Percentiles rank a stretch among this genome's conserved stretches.
Evolutionary conservation across 2,888 invertebrate species (phyloP).

Genomic region (Tenthredo notha): DNA sequence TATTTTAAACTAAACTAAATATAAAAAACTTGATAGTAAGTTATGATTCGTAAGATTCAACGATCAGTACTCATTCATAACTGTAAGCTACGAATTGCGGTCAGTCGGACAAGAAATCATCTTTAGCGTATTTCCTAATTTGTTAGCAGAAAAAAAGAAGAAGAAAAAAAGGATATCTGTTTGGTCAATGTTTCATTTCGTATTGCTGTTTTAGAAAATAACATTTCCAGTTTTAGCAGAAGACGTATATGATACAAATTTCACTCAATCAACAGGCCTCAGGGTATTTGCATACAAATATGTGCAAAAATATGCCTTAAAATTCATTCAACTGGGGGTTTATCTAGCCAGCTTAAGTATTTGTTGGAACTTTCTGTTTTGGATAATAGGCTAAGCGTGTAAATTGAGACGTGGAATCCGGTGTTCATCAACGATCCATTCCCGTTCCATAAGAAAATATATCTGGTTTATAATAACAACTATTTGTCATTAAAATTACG

Average conservation of each 20-base stretch:
- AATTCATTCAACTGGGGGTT: background rate
- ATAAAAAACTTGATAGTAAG: background rate
- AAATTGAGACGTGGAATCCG: background rate
- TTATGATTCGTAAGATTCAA: background rate
- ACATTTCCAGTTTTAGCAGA: background rate
- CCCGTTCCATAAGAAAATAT: background rate
- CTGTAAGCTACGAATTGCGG: background rate
- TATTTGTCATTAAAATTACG: constrained; percentile 22
- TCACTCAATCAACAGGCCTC: background rate
- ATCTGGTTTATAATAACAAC: background rate
- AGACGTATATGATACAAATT: background rate
- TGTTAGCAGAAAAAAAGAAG: too few relatives aligned
- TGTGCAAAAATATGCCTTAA: background rate
- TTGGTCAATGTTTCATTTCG: background rate
- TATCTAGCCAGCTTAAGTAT: background rate
- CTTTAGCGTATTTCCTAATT: background rate
- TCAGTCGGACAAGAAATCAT: background rate
- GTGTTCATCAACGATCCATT: background rate
- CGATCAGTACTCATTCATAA: background rate
- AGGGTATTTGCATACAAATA: background rate
- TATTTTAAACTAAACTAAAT: background rate
- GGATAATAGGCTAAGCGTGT: background rate
- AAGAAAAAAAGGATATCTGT: background rate
- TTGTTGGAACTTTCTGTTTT: constrained; percentile 7
- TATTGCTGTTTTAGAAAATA: background rate